phyloP scores from a whole-genome alignment of 2,888 invertebrate species.

The Aphidoletes aphidimyza region DNA sequence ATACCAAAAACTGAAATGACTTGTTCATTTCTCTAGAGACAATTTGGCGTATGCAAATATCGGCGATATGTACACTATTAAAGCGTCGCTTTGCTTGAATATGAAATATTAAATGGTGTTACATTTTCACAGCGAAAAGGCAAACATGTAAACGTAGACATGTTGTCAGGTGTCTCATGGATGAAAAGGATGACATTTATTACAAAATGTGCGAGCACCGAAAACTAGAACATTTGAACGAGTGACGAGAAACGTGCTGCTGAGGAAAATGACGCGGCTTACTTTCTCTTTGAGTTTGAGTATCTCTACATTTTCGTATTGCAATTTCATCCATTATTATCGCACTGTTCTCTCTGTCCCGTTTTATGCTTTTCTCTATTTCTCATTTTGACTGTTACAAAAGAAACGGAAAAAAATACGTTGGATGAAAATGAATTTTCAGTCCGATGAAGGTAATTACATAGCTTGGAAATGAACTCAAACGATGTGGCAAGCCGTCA shows the following conservation, averaged over 20 bases:
- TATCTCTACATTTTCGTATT: neutral
- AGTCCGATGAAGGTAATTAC: neutral
- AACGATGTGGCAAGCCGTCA: conserved; percentile 39
- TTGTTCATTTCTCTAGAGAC: too few species aligned
- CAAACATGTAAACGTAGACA: neutral
- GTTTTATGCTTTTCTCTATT: neutral
- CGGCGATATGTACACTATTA: neutral
- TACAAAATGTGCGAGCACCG: neutral
- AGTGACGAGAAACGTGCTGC: too few species aligned
- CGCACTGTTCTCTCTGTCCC: neutral
- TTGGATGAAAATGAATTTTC: too few species aligned
- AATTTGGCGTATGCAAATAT: neutral
- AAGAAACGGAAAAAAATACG: too few species aligned
- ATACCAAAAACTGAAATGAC: too few species aligned
- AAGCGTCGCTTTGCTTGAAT: neutral
- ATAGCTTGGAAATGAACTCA: neutral
- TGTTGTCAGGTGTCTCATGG: neutral
- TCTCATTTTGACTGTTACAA: neutral
- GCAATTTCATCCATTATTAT: neutral
- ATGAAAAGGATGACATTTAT: conserved; percentile 16
- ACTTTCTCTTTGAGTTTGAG: neutral
- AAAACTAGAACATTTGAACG: neutral
- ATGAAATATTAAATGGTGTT: neutral
- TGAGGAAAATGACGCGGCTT: neutral
- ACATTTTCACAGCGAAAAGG: neutral